Evolutionary conservation across 2,797 vertebrate species (phyloP), one percentile per base, ranked within the genome.

Genomic region (Lerista edwardsae): DNA sequence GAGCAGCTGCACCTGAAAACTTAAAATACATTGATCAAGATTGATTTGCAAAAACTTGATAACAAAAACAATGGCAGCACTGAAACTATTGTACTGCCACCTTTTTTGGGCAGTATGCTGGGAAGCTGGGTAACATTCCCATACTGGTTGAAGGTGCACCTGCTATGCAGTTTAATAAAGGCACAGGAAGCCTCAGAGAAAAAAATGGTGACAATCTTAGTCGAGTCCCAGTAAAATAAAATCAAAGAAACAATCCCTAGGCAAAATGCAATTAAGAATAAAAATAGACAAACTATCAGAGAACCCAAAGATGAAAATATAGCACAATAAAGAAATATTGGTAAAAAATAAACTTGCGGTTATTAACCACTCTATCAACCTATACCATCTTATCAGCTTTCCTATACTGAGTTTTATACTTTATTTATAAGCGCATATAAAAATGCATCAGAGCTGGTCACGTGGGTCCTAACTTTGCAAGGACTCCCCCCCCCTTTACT

Each of bases 181-280:
- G 69, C 84, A 89, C 47, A 72, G 64, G 31, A 86, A 87, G 89
- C 31, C 59, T 3, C 39, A 86, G 39, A 79, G 14, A 71, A 36
- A 80, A 88, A 47, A 84, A 89, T 75, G 86, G 87, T 44, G 31
- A 47, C 51, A 55, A 55, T 55, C 14, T 55, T 55, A 87, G 23
- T 69, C 51, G 64, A 80, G 47, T 76, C 36, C 55, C 41, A 44
- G 41, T 64, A 21, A 34, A 81, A 83, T 44, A 57, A 89, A 90
- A 88, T 69, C 1, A 83, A 80, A 79, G 47, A 85, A 90, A 84
- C 25, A 47, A 23, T 75, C 80, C 69, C 59, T 44, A 44, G 75
- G 31, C 84, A 76, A 91, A 93, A 91, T 89, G 79, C 11, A 86
- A 55, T 51, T 34, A 84, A 69, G 57, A 89, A 36, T 79, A 89